Base-by-base conservation (phyloP, 2,888 invertebrate genomes). In the Phyllotreta cruciferae region DNA sequence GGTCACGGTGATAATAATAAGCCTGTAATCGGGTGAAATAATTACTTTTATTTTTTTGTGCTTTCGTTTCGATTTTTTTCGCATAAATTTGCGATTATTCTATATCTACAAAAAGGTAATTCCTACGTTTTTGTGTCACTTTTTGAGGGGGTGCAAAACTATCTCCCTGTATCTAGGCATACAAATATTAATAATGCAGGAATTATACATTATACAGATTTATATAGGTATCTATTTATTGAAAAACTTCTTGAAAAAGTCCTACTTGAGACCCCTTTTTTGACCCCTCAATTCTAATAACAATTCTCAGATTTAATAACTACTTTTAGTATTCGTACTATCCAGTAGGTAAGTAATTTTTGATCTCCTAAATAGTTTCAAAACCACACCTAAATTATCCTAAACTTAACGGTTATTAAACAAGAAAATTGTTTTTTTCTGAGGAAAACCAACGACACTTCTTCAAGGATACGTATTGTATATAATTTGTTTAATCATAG, bases 1-100 rank as follows among this genome's bases (percentile, higher is more conserved):
- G 64, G 60, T 64, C 60, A 60, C 37, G 41, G 39, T 61, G 60
- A 53, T 60, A 60, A 34, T 38, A 56, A 34, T 34, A 42, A n/a
- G 38, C 38, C 39, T 5, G 38, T 47, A 34, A 60, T 37, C 53
- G 60, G 39, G 52, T 52, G 60, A 58, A 58, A 58, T 60, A 14
- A 52, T 60, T 58, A 38, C 52, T 47, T 49, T 41, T n/a, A 50
- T 24, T 24, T 24, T n/a, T 24, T 24, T 36, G 50, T 58, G 50
- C 11, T 14, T 36, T 41, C 42, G 11, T 58, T 35, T 34, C 36
- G 35, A 11, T 8, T 58, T 58, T 58, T 52, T 44, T 44, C 44
- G 56, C 44, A 50, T 39, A 58, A 57, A 58, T 57, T 10, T 34
- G 10, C 7, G 10, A 34, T 53, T 60, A 36, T 37, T 52, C n/a